Evolutionary conservation across 2,113 vertebrate genomes (phyloP).

Genomic region (Balaeniceps rex): DNA sequence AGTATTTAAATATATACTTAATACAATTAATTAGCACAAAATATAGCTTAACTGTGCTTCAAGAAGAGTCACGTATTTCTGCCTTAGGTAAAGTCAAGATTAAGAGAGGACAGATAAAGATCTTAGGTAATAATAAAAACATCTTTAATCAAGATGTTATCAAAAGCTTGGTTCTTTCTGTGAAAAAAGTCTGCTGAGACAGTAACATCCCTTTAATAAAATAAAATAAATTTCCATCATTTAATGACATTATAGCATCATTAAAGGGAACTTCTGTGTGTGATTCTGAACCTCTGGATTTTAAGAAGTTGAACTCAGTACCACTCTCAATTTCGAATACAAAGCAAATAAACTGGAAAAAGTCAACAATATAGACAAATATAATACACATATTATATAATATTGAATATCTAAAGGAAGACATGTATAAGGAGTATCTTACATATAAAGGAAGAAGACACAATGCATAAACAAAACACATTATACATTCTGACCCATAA

Average conservation of each 20-base stretch:
- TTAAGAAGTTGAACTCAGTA: background rate
- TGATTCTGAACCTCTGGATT: background rate
- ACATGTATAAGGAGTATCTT: background rate
- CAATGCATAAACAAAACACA: background rate
- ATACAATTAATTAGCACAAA: background rate
- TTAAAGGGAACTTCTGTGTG: background rate
- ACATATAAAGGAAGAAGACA: background rate
- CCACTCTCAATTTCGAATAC: background rate
- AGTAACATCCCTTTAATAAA: background rate
- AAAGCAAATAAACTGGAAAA: background rate
- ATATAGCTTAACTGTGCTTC: background rate
- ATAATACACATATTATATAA: background rate
- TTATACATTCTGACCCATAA: background rate
- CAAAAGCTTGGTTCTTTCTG: background rate
- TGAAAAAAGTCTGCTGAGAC: background rate
- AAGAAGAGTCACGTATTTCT: background rate
- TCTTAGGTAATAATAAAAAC: background rate
- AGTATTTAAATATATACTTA: background rate
- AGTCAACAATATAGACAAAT: background rate
- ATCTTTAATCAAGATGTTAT: background rate
- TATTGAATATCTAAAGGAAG: background rate
- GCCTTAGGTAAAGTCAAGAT: background rate
- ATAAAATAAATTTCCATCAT: background rate
- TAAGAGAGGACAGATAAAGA: background rate
- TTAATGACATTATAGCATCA: rapidly evolving